Percentiles rank a stretch among this genome's conserved stretches.
phyloP scores from a whole-genome alignment of 1,140 invertebrate genomes.

The Aphaenogaster floridana region DNA sequence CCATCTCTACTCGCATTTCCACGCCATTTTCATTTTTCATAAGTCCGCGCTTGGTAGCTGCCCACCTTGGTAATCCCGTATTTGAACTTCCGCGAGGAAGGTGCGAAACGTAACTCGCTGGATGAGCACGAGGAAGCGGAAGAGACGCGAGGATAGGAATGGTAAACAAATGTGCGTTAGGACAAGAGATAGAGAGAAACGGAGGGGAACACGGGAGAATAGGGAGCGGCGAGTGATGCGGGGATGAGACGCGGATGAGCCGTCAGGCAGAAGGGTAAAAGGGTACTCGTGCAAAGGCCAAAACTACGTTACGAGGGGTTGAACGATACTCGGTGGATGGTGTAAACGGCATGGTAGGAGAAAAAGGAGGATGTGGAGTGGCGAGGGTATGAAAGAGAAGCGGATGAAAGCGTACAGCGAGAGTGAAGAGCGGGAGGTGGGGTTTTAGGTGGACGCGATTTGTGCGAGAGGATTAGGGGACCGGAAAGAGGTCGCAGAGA shows the following conservation, averaged over 20 bases:
- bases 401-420: conserved; percentile 50
- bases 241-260: conserved; percentile 34
- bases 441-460: conserved; percentile 47
- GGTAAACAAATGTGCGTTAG: conserved; percentile 14
- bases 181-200: not conserved
- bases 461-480: conserved; percentile 60
- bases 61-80: conserved; percentile 72
- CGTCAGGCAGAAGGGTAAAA: conserved; percentile 52
- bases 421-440: not conserved
- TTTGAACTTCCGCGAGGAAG: conserved; percentile 72
- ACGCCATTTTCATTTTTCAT: conserved; percentile 64
- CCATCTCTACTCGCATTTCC: conserved; percentile 45
- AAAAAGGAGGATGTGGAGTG: conserved; percentile 24
- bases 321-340: conserved; percentile 62
- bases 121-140: conserved; percentile 53
- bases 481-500: conserved; percentile 33
- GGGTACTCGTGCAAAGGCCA: conserved; percentile 63
- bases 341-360: conserved; percentile 34
- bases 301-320: conserved; percentile 64
- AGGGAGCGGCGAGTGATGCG: conserved; percentile 12
- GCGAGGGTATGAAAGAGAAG: conserved; percentile 54
- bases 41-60: conserved; percentile 63
- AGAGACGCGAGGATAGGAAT: conserved; percentile 38
- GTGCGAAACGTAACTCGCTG: conserved; percentile 77
- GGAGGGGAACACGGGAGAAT: not conserved